Conservation (phyloP, 2,888 invertebrate genomes). For the Nymphalis urticae region DNA sequence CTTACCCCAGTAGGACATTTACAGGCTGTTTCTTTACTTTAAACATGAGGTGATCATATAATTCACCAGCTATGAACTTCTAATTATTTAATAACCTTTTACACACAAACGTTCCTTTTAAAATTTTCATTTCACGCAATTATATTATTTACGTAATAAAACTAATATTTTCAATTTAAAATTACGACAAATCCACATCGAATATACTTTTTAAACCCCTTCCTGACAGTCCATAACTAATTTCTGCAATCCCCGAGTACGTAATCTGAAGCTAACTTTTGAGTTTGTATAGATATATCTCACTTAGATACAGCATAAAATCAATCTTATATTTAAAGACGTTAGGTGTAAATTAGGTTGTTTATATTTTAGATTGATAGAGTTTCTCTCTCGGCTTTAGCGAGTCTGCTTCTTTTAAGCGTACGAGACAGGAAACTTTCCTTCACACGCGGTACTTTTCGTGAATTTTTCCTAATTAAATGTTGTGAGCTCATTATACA, state of each 20-base stretch:
- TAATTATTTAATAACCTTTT: too few relatives aligned
- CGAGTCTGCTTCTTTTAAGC: slow-evolving; percentile 33
- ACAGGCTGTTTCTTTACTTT: too few relatives aligned
- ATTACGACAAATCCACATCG: slow-evolving; percentile 4
- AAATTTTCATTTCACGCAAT: too few relatives aligned
- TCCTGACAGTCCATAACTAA: slow-evolving; percentile 62
- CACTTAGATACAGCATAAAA: slow-evolving; percentile 17
- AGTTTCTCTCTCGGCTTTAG: slow-evolving; percentile 26
- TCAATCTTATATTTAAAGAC: slow-evolving; percentile 9
- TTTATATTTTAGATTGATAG: slow-evolving; percentile 14
- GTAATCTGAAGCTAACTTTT: slow-evolving; percentile 52
- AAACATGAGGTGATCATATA: too few relatives aligned
- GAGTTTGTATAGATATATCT: slow-evolving; percentile 23
- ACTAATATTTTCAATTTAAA: slow-evolving; percentile 5
- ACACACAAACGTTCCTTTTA: too few relatives aligned
- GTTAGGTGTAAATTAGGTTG: slow-evolving; percentile 22
- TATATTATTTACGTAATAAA: not conserved
- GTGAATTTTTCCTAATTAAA: slow-evolving; percentile 39
- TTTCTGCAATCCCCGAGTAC: slow-evolving; percentile 53
- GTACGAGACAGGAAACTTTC: slow-evolving; percentile 32
- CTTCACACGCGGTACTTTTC: slow-evolving; percentile 28
- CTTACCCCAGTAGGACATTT: too few relatives aligned
- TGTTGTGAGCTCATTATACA: slow-evolving; percentile 36
- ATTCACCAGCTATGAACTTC: too few relatives aligned
- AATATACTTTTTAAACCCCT: slow-evolving; percentile 9